Evolutionary conservation across 2,888 invertebrate genomes (phyloP), one percentile per base, ranked within the genome.

Genomic region (Myopa tessellatipennis): DNA sequence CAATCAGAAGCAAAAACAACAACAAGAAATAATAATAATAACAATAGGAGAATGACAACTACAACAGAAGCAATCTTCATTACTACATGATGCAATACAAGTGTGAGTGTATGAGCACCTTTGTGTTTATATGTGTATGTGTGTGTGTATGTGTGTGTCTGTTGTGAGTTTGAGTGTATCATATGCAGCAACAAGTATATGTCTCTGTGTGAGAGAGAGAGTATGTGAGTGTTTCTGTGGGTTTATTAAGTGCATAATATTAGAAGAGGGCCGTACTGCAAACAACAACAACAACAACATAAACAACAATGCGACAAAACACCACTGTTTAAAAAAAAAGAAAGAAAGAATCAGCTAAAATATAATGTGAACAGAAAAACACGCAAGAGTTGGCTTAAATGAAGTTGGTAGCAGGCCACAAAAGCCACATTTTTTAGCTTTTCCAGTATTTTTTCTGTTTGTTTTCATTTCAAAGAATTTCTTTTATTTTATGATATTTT

Each of bases 231-330:
- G 26, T 61, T 7, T n/a, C 3, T 7, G 34, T 65, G 63, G 5
- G n/a, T 55, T 26, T 36, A 36, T 63, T 63, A 63, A 36, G 67
- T 40, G 67, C 67, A 67, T 67, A 67, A 36, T 67, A 67, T 67
- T 34, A 63, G 63, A 63, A 63, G 14, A 36, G 18, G 63, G 63
- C 34, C 14, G 63, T 14, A 63, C 0, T 36, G 36, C 10, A 4
- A 36, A 26, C 34, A 63, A 63, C 34, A 36, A 34, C 34, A 63
- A 63, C 12, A 61, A 26, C 26, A 61, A 4, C 4, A 34, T 4
- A 34, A 12, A 63, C 16, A 63, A 7, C 16, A 63, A 36, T 4
- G 34, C 34, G 34, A 14, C 36, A 63, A 63, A 63, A 63, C 26
- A 61, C 26, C 10, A 4, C 5, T 36, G 12, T 63, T 36, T 63